Base-by-base conservation (phyloP, 2,113 vertebrate genomes). In the Melanotaenia duboulayi region DNA sequence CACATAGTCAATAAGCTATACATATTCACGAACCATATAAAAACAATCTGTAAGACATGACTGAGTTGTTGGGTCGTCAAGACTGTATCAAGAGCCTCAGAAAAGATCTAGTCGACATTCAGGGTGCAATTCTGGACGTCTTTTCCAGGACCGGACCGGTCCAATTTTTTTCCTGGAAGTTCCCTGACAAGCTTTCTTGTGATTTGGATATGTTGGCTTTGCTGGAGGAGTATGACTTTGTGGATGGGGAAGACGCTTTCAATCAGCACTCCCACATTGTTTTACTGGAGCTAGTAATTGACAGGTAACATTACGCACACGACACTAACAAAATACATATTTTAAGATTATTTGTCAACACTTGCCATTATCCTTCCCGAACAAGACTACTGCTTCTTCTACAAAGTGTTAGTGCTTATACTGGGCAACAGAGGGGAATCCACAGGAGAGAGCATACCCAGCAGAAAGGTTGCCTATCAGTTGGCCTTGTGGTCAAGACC, bases 121-220 rank as follows among this genome's bases (percentile, higher is more conserved):
- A 99, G 74, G 95, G 95, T 0, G 90, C 94, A 35, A 91, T 97
- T 23, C 50, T 95, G 35, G 95, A 97, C 0, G 94, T 99, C 0
- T 92, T 95, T 75, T 97, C 96, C 1, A 90, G 93, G 2, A 93
- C 93, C 0, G 97, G 97, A 17, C 93, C 96, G 0, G 91, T 94
- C 40, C 92, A 81, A 4, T 94, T 87, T 59, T 92, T 94, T 7
- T 99, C 97, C 14, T 99, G 97, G 97, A 99, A 98, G 81, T 99
- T 96, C 82, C 97, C 97, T 0, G 93, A 97, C 65, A 95, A 94
- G 24, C 65, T 92, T 2, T 95, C 97, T 12, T 96, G 95, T 46
- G 93, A 96, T 23, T 85, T 99, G 83, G 96, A 99, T 72, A 83
- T 99, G 78, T 82, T 89, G 1, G 74, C 84, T 44, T 90, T 99